phyloP scores from a whole-genome alignment of 2,888 invertebrate genomes.

The Idaea biselata region DNA sequence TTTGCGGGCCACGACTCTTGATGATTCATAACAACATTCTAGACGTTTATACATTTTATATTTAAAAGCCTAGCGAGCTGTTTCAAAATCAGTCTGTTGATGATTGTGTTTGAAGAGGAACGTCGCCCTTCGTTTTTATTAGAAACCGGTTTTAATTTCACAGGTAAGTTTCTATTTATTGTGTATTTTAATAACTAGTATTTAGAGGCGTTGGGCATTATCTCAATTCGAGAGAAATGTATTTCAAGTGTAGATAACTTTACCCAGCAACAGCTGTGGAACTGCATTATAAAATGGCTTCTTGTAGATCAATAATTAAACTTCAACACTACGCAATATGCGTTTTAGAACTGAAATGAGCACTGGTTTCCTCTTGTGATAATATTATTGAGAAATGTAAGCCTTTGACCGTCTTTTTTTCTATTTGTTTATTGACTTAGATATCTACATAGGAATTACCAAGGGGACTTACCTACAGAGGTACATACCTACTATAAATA shows the following conservation, averaged over 20 bases:
- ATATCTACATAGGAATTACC: too few species aligned
- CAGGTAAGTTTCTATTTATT: slow-evolving; percentile 14
- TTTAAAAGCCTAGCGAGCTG: slow-evolving; percentile 25
- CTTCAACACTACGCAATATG: background rate
- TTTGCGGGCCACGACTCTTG: slow-evolving; percentile 42
- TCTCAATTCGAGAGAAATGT: background rate
- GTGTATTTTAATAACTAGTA: background rate
- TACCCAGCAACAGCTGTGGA: background rate
- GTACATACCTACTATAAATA: too few species aligned
- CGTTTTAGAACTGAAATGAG: background rate
- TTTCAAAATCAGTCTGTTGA: slow-evolving; percentile 38
- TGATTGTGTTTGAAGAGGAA: slow-evolving; percentile 27
- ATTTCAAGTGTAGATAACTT: background rate
- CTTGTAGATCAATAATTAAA: background rate
- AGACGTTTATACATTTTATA: slow-evolving; percentile 41
- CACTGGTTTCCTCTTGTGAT: background rate
- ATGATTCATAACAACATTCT: slow-evolving; percentile 52
- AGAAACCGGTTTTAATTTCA: slow-evolving; percentile 9
- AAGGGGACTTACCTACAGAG: too few species aligned
- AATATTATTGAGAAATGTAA: background rate
- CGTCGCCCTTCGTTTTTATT: slow-evolving; percentile 16
- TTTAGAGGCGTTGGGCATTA: background rate
- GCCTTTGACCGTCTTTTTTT: background rate
- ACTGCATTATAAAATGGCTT: background rate
- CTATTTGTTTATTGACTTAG: background rate